Evolutionary conservation across 2,888 invertebrate species (phyloP).

Genomic region (Frankliniella intonsa): DNA sequence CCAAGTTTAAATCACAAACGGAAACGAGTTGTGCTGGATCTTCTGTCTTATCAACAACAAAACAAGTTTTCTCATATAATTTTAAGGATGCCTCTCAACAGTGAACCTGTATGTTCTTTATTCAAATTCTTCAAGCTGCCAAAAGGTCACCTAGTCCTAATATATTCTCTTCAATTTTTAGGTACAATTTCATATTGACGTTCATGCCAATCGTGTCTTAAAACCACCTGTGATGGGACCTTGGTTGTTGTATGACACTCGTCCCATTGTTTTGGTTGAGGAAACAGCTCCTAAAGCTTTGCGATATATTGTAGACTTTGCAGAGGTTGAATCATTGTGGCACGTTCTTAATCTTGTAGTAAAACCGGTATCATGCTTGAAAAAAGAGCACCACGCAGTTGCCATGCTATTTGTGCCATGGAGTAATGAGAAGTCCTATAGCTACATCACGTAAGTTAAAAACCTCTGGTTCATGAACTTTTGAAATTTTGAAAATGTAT

Average conservation of each 20-base stretch:
- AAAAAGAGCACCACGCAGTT: slow-evolving; percentile 53
- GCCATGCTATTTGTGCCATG: slow-evolving; percentile 62
- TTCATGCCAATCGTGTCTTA: slow-evolving; percentile 52
- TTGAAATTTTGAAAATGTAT: slow-evolving; percentile 22
- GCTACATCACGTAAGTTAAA: slow-evolving; percentile 56
- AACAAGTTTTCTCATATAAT: slow-evolving; percentile 64
- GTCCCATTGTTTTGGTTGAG: slow-evolving; percentile 46
- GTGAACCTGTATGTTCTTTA: slow-evolving; percentile 52
- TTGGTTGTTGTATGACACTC: slow-evolving; percentile 43
- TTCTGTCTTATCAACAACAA: slow-evolving; percentile 56
- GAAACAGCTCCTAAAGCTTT: slow-evolving; percentile 56
- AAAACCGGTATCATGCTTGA: slow-evolving; percentile 52
- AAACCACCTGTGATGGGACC: slow-evolving; percentile 39
- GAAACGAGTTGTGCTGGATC: slow-evolving; percentile 54
- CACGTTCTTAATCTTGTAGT: slow-evolving; percentile 59
- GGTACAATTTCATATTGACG: slow-evolving; percentile 61
- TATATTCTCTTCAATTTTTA: slow-evolving; percentile 44
- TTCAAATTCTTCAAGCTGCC: not conserved
- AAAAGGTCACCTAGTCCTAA: slow-evolving; percentile 39
- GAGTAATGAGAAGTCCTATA: slow-evolving; percentile 58
- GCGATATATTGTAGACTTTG: slow-evolving; percentile 58
- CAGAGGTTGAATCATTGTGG: slow-evolving; percentile 55
- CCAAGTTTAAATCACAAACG: slow-evolving; percentile 51
- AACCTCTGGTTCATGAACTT: not conserved
- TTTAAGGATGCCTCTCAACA: slow-evolving; percentile 60